A percentile compares a stretch with the other conserved stretches of the same genome.
Conservation (phyloP, 2,888 invertebrate species). For the Agrotis segetum region DNA sequence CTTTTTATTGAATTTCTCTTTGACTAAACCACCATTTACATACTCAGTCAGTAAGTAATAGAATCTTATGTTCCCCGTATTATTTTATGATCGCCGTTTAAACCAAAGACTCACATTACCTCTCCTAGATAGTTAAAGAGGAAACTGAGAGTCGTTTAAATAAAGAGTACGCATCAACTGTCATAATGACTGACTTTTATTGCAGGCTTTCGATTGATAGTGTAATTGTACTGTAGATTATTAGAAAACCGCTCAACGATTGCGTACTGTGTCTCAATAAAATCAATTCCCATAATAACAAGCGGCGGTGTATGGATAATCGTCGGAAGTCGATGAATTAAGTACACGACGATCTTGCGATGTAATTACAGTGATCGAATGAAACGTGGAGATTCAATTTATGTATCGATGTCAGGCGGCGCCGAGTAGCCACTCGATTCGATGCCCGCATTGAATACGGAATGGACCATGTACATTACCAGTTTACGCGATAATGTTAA, state of each 20-base stretch:
- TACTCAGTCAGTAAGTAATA: conserved; percentile 10
- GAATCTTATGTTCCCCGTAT: conserved; percentile 32
- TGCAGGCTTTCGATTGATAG: conserved; percentile 65
- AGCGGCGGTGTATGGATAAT: conserved; percentile 74
- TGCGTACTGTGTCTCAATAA: conserved; percentile 76
- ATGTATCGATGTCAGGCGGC: conserved; percentile 83
- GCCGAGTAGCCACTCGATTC: conserved; percentile 68
- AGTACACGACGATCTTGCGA: conserved; percentile 75
- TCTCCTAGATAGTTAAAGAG: conserved; percentile 22
- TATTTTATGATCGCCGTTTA: conserved; percentile 42
- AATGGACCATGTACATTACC: conserved; percentile 64
- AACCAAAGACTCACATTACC: conserved; percentile 25
- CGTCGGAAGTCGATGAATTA: conserved; percentile 82
- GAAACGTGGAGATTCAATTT: conserved; percentile 84
- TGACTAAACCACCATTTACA: conserved; percentile 1
- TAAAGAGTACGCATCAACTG: conserved; percentile 57
- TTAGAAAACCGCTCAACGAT: conserved; percentile 71
- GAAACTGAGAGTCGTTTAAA: conserved; percentile 51
- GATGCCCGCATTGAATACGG: conserved; percentile 56
- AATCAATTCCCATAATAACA: conserved; percentile 80
- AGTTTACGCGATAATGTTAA: conserved; percentile 78
- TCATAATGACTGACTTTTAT: conserved; percentile 64
- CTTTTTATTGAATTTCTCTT: conserved; percentile 19
- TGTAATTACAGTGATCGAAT: conserved; percentile 83
- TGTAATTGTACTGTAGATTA: conserved; percentile 64